Conservation (phyloP, 2,797 vertebrate species). For the Epinephelus awoara region DNA sequence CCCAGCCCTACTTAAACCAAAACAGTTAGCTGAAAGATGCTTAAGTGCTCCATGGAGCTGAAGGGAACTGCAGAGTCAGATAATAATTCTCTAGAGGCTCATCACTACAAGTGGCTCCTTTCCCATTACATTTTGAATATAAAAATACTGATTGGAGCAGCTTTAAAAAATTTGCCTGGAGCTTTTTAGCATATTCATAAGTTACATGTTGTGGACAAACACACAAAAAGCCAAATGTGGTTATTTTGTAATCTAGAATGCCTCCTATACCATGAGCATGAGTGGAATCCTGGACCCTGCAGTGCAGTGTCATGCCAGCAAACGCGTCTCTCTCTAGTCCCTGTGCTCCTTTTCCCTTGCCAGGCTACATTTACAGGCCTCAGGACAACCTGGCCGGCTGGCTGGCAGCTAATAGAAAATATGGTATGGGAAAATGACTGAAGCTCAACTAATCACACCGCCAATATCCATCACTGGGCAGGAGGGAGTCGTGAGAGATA, state of each 20-base stretch:
- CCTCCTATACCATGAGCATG: background rate
- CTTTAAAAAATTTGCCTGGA: background rate
- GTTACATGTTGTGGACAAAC: background rate
- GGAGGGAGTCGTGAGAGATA: slow-evolving; percentile 63
- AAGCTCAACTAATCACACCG: slow-evolving; percentile 82
- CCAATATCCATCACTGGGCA: slow-evolving; percentile 81
- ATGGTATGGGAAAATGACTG: slow-evolving; percentile 80
- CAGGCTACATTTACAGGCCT: slow-evolving; percentile 64
- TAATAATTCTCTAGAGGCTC: background rate
- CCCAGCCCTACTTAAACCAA: no score
- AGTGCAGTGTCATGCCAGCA: slow-evolving; percentile 42
- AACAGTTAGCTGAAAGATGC: slow-evolving; percentile 21
- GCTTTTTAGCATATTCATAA: background rate
- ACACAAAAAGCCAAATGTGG: slow-evolving; percentile 4
- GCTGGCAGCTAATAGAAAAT: slow-evolving; percentile 78
- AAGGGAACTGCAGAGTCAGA: background rate
- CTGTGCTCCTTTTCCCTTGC: slow-evolving; percentile 27
- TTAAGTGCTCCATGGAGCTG: background rate
- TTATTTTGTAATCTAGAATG: slow-evolving; percentile 4
- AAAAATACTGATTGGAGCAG: background rate
- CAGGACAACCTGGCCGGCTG: slow-evolving; percentile 60
- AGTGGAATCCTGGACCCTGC: slow-evolving; percentile 19
- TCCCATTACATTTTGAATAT: background rate
- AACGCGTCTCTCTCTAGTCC: slow-evolving; percentile 27
- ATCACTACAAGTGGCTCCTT: background rate